These are phyloP conservation scores for Colossoma macropomum DNA, from an alignment of 2,113 vertebrate genomes.

Conservation along the genomic window DNA sequence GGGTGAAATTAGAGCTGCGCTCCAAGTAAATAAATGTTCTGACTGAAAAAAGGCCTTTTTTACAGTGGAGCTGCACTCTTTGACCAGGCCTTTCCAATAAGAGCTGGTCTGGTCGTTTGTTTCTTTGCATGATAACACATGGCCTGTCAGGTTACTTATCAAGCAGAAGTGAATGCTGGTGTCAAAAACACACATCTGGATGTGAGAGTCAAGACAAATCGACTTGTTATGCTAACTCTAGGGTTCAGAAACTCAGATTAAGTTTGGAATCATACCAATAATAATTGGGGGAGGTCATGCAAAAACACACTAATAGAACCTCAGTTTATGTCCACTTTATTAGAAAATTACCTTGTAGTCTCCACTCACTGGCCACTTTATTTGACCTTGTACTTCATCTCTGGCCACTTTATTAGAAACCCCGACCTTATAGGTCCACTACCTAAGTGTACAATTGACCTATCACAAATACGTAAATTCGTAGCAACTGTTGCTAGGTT, in stretches of 20 bases:
- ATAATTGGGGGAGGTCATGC: no score
- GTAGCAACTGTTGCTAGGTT: no score
- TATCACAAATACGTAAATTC: no score
- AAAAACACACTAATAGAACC: no score
- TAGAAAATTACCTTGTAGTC: neutral
- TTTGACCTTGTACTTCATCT: no score
- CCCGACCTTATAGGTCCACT: no score
- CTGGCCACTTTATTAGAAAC: no score
- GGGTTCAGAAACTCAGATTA: neutral
- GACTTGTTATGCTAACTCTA: neutral
- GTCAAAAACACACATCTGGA: neutral
- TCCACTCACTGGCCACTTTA: neutral
- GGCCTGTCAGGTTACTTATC: constrained; percentile 29
- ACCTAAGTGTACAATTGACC: no score
- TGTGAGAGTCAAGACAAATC: constrained; percentile 4
- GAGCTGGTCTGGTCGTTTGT: constrained; percentile 51
- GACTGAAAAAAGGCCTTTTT: constrained; percentile 67
- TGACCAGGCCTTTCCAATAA: constrained; percentile 65
- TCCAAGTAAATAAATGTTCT: constrained; percentile 81
- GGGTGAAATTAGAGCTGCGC: constrained; percentile 73
- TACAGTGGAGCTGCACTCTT: constrained; percentile 66
- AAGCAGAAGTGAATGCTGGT: neutral
- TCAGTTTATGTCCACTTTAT: no score
- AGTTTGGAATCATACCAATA: neutral
- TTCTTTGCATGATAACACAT: constrained; percentile 72